Conservation (phyloP, 2,888 invertebrate genomes). For the Melinaea menophilus region DNA sequence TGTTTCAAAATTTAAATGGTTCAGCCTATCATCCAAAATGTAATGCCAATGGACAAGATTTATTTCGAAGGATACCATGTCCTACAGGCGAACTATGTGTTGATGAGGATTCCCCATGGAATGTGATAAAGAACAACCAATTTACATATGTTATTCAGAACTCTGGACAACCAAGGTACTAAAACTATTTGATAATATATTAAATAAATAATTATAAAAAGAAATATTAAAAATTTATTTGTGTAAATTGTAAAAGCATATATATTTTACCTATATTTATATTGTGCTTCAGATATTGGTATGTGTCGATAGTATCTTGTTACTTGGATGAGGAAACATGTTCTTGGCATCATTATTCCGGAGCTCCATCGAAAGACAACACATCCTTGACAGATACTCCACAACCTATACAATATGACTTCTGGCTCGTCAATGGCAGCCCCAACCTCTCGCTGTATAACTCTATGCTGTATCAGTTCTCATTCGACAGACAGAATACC, state of each 20-base stretch:
- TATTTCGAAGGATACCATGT: conserved; percentile 92
- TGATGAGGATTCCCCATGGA: conserved; percentile 91
- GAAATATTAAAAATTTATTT: background rate
- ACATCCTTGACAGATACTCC: conserved; percentile 57
- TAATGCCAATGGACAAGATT: conserved; percentile 85
- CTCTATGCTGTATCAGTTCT: conserved; percentile 95
- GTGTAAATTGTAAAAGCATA: background rate
- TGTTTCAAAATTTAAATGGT: conserved; percentile 90
- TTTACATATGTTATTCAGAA: conserved; percentile 96
- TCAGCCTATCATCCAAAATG: conserved; percentile 92
- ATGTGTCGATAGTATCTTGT: conserved; percentile 95
- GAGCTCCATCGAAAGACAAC: conserved; percentile 56
- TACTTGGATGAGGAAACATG: conserved; percentile 88
- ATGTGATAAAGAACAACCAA: conserved; percentile 92
- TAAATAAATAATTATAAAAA: background rate
- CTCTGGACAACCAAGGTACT: conserved; percentile 90
- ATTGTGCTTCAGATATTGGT: conserved; percentile 89
- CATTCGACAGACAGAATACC: conserved; percentile 96
- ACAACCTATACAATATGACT: conserved; percentile 83
- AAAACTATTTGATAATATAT: background rate
- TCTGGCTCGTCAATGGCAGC: conserved; percentile 97
- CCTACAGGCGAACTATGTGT: conserved; percentile 84
- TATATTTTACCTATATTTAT: conserved; percentile 7
- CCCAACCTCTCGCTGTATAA: conserved; percentile 92
- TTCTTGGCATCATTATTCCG: conserved; percentile 87